phyloP scores from a whole-genome alignment of 1,140 invertebrate species.

The Drosophila kikkawai region DNA sequence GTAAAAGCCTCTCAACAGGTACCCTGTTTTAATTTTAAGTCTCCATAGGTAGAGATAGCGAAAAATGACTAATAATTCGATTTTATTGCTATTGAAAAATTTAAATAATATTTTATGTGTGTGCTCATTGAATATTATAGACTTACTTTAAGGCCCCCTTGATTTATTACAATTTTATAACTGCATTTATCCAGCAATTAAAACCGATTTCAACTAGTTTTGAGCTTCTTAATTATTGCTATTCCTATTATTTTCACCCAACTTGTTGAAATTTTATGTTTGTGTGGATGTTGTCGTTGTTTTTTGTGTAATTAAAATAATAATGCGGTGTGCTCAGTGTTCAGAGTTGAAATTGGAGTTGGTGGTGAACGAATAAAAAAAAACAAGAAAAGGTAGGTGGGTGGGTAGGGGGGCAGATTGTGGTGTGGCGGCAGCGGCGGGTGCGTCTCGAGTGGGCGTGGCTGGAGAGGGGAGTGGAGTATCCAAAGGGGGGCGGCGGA shows the following conservation, averaged over 20 bases:
- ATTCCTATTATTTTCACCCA: constrained; percentile 13
- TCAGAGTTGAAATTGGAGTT: constrained; percentile 44
- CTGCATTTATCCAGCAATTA: not conserved
- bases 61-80: not conserved
- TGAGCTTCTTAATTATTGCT: not conserved
- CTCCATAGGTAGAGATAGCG: not conserved
- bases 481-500: constrained; percentile 19
- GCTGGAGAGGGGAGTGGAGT: constrained; percentile 14
- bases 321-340: constrained; percentile 60
- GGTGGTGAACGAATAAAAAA: constrained; percentile 6
- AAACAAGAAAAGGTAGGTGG: not conserved
- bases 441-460: constrained; percentile 72
- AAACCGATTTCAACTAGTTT: not conserved
- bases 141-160: not conserved
- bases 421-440: constrained; percentile 30
- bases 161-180: constrained; percentile 1
- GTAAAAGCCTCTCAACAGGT: not conserved
- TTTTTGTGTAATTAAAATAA: constrained; percentile 78
- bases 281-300: constrained; percentile 7
- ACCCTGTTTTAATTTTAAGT: not conserved
- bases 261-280: constrained; percentile 7
- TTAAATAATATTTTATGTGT: not conserved
- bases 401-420: constrained; percentile 15
- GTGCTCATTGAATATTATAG: constrained; percentile 2
- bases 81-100: constrained; percentile 1